Conservation (phyloP, 2,888 invertebrate species). For the Furcula furcula region DNA sequence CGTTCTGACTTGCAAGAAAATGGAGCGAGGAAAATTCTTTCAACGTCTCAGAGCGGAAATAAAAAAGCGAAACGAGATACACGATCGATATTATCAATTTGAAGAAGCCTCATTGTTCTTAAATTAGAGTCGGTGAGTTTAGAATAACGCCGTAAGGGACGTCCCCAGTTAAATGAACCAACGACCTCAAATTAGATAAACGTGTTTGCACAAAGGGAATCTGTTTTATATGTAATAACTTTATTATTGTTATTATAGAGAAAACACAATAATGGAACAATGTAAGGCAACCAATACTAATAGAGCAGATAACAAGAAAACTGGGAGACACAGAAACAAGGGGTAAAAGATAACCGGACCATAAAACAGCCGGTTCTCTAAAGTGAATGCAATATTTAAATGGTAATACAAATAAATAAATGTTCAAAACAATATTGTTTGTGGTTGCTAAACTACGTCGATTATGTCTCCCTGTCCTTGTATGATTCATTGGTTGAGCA, state of each 20-base stretch:
- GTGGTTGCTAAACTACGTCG: slow-evolving; percentile 16
- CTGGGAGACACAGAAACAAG: too few relatives aligned
- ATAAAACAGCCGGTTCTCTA: background rate
- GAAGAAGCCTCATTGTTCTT: slow-evolving; percentile 28
- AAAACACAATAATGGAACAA: too few relatives aligned
- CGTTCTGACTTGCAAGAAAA: slow-evolving; percentile 7
- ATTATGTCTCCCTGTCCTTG: slow-evolving; percentile 20
- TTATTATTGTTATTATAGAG: too few relatives aligned
- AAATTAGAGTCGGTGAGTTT: slow-evolving; percentile 24
- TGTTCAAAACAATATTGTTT: slow-evolving; percentile 14
- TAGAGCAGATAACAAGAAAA: too few relatives aligned
- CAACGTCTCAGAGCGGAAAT: background rate
- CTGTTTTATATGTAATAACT: too few relatives aligned
- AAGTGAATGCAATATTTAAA: slow-evolving; percentile 2
- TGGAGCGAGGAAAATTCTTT: background rate
- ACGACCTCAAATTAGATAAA: slow-evolving; percentile 16
- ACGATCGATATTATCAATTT: slow-evolving; percentile 25
- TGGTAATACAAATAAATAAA: slow-evolving; percentile 5
- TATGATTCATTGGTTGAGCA: slow-evolving; percentile 18
- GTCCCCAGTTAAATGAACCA: slow-evolving; percentile 17
- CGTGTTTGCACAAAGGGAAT: too few relatives aligned
- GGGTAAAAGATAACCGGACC: background rate
- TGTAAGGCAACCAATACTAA: too few relatives aligned
- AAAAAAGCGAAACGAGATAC: background rate
- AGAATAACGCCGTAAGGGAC: slow-evolving; percentile 19